Evolutionary conservation across 2,888 invertebrate species (phyloP).

Genomic region (Nysson spinosus): DNA sequence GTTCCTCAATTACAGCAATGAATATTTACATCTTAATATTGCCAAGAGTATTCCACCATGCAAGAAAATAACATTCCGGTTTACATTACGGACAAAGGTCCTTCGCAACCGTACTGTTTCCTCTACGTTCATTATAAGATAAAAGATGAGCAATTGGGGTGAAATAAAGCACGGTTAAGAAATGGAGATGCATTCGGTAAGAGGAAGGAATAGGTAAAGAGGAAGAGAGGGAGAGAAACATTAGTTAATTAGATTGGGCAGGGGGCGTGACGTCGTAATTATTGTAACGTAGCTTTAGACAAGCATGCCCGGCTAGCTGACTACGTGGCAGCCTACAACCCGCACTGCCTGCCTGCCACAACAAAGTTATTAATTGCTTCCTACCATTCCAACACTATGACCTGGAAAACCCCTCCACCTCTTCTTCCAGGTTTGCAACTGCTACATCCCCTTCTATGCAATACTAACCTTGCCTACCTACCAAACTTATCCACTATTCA

Average conservation of each 20-base stretch:
- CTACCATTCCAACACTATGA: constrained; percentile 70
- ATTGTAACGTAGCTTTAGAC: constrained; percentile 71
- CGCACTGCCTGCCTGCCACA: constrained; percentile 70
- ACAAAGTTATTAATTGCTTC: constrained; percentile 77
- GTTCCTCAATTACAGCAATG: too few relatives aligned
- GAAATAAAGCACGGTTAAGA: constrained; percentile 26
- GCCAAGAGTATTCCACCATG: too few relatives aligned
- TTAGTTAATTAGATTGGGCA: constrained; percentile 75
- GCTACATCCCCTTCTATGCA: constrained; percentile 37
- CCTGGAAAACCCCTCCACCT: constrained; percentile 61
- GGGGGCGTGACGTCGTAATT: constrained; percentile 76
- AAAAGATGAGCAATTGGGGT: constrained; percentile 38
- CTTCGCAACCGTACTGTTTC: constrained; percentile 7
- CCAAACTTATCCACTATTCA: constrained; percentile 65
- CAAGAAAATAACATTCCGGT: too few relatives aligned
- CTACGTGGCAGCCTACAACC: constrained; percentile 50
- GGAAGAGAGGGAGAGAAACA: constrained; percentile 53
- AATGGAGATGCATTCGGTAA: not conserved
- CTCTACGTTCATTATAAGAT: constrained; percentile 25
- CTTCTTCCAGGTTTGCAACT: constrained; percentile 40
- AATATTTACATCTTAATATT: too few relatives aligned
- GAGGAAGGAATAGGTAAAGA: constrained; percentile 3
- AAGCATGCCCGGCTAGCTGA: constrained; percentile 47
- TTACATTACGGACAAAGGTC: constrained; percentile 10
- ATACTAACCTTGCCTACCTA: constrained; percentile 41